Conservation (phyloP, 2,113 vertebrate species). For the Shinisaurus crocodilurus region DNA sequence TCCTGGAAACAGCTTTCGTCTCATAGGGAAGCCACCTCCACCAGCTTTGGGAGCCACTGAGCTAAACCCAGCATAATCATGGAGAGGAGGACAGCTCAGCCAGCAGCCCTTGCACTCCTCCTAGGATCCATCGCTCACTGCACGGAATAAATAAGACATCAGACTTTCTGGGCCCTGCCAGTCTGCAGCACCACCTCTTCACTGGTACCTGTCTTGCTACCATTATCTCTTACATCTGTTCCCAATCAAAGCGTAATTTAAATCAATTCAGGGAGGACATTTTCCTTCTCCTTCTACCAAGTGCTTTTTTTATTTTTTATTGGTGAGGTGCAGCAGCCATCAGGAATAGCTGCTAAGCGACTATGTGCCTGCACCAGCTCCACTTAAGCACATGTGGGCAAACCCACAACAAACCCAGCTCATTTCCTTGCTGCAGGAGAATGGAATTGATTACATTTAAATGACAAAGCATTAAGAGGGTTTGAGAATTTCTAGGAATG, state of each 20-base stretch:
- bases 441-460: not conserved
- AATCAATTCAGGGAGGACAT: conserved; percentile 40
- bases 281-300: conserved; percentile 55
- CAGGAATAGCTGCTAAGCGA: conserved; percentile 19
- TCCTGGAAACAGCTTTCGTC: not conserved
- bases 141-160: not conserved
- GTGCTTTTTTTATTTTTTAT: conserved; percentile 65
- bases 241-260: conserved; percentile 59
- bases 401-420: not conserved
- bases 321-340: not conserved
- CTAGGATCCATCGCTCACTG: not conserved
- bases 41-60: too few species aligned
- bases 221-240: conserved; percentile 64
- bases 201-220: conserved; percentile 18
- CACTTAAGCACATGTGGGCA: not conserved
- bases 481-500: conserved; percentile 15
- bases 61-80: not conserved
- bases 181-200: rapidly evolving
- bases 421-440: not conserved
- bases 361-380: not conserved
- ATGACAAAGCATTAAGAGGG: conserved; percentile 22
- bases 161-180: not conserved
- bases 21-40: too few species aligned
- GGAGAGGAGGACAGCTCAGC: rapidly evolving
- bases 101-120: rapidly evolving